Evolutionary conservation across 2,888 invertebrate species (phyloP), one percentile per base, ranked within the genome.

Genomic region (Drosophila tanythrix): DNA sequence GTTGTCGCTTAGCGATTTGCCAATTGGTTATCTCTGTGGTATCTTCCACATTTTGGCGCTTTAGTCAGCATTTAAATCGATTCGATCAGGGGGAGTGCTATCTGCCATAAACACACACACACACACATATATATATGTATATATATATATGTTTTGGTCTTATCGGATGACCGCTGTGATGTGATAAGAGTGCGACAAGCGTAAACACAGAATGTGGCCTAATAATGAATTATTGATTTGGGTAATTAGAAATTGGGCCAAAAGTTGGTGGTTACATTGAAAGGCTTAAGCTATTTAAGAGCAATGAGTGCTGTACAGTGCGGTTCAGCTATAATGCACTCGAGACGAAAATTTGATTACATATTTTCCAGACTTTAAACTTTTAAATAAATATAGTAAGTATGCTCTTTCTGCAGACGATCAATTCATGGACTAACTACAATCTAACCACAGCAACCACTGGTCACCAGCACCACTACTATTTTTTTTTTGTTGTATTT

Each of bases 401-500:
- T 15, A 25, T 46, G 46, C 21, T 8, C 8, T 25, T 25, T 15
- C 13, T 7, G 46, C 46, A 46, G 21, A 21, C 46, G 46, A 46
- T 46, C 46, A 25, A 25, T 4, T 25, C 25, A 46, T 46, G 4
- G 15, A 15, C 46, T 2, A 46, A 46, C 46, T 15, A 2, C 8
- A 46, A 25, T 46, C 25, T 15, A 46, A 56, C 21, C 46, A 35
- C 66, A 65, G 27, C 15, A 40, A 43, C 29, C 25, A 8, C 46
- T 4, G 25, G 25, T 2, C 25, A 46, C 13, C 15, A 25, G 46
- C 65, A 80, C 56, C 21, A 55, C 25, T 40, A 79, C 67, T 82
- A 84, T 3, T 7, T 38, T 18, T 18, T 7, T 46, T 13, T 25
- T 46, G 25, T 46, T 46, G 25, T 88, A 76, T 89, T 89, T 82